These are phyloP conservation scores for Ranitomeya imitator DNA, from an alignment of 2,113 vertebrate genomes.

Conservation along the genomic window DNA sequence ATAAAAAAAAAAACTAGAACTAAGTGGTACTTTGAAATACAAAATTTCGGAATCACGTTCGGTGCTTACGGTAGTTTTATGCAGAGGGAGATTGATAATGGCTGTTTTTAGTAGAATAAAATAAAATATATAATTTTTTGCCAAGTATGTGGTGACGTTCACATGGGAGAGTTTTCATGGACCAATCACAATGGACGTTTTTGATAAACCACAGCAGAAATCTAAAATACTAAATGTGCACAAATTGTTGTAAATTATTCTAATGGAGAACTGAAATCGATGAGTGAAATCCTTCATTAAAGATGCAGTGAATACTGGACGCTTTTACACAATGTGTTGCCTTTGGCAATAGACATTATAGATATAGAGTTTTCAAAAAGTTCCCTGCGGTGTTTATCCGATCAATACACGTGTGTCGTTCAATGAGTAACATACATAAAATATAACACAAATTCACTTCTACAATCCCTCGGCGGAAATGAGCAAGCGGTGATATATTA, in stretches of 20 bases:
- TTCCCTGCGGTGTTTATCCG: background rate
- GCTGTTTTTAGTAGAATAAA: no score
- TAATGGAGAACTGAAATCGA: background rate
- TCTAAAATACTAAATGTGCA: background rate
- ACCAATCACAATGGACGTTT: no score
- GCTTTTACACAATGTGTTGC: background rate
- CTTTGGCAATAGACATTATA: background rate
- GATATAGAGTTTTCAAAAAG: background rate
- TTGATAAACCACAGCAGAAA: background rate
- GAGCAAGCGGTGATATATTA: background rate
- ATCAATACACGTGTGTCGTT: background rate
- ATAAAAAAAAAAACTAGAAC: no score
- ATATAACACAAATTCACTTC: background rate
- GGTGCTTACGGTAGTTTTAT: no score
- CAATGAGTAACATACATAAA: background rate
- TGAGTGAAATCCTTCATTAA: background rate
- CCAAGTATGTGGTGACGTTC: no score
- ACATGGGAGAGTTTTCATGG: no score
- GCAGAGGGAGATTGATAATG: no score
- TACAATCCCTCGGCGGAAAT: background rate
- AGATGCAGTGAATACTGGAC: background rate
- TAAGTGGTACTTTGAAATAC: no score
- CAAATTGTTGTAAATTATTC: background rate
- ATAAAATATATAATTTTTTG: no score
- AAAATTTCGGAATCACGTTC: no score